Conservation (phyloP, 1,140 invertebrate genomes). For the Caenorhabditis elegans region WBcel235 BX284606.5:2323001-2323500, state of each 20-base stretch:
- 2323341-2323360: too few species aligned
- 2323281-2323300: conserved; percentile 20
- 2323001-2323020: too few species aligned
- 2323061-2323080: too few species aligned
- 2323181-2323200: too few species aligned
- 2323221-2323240: conserved; percentile 8
- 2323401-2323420: background rate
- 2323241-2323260: background rate
- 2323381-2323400: background rate
- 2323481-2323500: background rate
- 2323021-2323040: too few species aligned
- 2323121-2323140: too few species aligned
- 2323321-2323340: background rate
- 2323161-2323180: too few species aligned
- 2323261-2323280: conserved; percentile 7
- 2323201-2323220: too few species aligned
- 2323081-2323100: too few species aligned
- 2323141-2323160: too few species aligned
- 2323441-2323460: background rate
- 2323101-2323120: too few species aligned
- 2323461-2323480: background rate
- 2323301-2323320: background rate
- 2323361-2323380: background rate
- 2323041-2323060: too few species aligned
- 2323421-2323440: background rate